A percentile compares a stretch with the other conserved stretches of the same genome.
Evolutionary conservation across 2,888 invertebrate genomes (phyloP).

Genomic region (Bibio marci): DNA sequence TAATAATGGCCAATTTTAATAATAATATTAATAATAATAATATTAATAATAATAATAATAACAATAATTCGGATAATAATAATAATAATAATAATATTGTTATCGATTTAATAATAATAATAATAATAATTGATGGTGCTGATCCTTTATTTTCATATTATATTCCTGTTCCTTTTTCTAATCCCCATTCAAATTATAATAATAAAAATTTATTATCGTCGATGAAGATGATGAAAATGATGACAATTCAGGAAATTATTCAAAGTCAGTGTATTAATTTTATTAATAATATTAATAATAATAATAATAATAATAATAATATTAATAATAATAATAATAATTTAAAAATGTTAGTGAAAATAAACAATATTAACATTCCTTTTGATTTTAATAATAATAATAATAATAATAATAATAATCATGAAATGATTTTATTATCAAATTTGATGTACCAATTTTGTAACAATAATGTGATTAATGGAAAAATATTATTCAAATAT

Average conservation of each 20-base stretch:
- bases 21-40: not conserved
- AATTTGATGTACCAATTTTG: too few species aligned
- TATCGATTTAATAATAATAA: not conserved
- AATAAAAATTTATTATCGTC: too few species aligned
- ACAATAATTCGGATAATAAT: not conserved
- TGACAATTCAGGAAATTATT: slow-evolving; percentile 2
- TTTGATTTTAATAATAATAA: not conserved
- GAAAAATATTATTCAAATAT: not conserved
- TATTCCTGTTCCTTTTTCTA: too few species aligned
- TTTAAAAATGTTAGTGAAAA: not conserved
- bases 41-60: not conserved
- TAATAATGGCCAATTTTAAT: not conserved
- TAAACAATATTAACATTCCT: not conserved
- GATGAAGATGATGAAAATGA: too few species aligned
- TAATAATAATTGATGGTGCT: not conserved
- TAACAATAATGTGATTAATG: not conserved
- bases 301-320: not conserved
- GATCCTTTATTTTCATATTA: too few species aligned
- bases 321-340: not conserved
- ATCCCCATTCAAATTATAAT: not conserved
- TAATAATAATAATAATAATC: not conserved
- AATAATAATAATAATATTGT: too few species aligned
- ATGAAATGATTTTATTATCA: too few species aligned
- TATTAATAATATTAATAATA: not conserved
- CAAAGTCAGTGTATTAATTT: slow-evolving; percentile 3